These are phyloP conservation scores for Baryphthengus martii DNA, from an alignment of 2,113 vertebrate species.

Conservation along the genomic window DNA sequence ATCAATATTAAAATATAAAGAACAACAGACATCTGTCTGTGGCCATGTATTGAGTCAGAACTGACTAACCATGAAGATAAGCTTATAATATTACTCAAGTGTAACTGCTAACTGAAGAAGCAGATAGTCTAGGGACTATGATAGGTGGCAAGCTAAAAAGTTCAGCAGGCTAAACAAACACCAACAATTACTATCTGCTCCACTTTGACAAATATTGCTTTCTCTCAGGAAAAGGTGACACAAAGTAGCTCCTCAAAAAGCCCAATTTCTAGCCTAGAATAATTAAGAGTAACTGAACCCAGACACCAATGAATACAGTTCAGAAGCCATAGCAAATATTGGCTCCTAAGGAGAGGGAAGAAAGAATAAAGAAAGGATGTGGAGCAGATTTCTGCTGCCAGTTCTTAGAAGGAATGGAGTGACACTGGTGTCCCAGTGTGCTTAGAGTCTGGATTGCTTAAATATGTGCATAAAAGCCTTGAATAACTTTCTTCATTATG, in stretches of 20 bases:
- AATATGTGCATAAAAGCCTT: neutral
- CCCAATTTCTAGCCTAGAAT: conserved; percentile 1
- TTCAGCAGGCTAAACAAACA: neutral
- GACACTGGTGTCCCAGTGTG: neutral
- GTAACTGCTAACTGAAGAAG: conserved; percentile 1
- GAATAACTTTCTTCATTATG: conserved; percentile 8
- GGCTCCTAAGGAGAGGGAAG: neutral
- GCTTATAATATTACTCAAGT: neutral
- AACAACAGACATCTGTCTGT: neutral
- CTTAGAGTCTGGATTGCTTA: neutral
- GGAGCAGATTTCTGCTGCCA: neutral
- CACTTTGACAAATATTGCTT: neutral
- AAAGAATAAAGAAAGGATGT: neutral
- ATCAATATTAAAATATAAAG: neutral
- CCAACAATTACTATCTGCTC: neutral
- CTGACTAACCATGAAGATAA: neutral
- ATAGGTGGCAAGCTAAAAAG: neutral
- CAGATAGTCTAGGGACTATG: neutral
- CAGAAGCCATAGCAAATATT: neutral
- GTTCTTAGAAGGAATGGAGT: neutral
- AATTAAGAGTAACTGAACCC: neutral
- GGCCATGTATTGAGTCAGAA: neutral
- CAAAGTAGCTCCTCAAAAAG: neutral
- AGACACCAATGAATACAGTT: neutral
- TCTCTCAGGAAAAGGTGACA: neutral